Evolutionary conservation across 2,113 vertebrate species (phyloP).

Genomic region (Gracilinanus agilis): DNA sequence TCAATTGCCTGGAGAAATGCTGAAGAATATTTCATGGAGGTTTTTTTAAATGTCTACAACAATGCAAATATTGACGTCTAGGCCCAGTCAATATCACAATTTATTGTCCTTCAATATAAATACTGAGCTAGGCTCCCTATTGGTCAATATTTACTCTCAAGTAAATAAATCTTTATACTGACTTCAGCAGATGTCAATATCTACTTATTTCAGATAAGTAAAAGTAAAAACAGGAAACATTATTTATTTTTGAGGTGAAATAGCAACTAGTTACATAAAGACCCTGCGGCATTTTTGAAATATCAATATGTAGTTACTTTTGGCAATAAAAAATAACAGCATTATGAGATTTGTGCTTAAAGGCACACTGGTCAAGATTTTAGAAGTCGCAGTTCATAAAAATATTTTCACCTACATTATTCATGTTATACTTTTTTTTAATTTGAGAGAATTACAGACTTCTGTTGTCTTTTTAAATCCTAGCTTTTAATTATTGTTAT

Average conservation of each 20-base stretch:
- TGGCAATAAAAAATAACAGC: slow-evolving; percentile 84
- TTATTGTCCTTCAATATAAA: slow-evolving; percentile 89
- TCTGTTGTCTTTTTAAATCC: slow-evolving; percentile 47
- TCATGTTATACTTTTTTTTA: slow-evolving; percentile 65
- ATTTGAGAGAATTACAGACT: slow-evolving; percentile 45
- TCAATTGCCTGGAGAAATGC: slow-evolving; percentile 44
- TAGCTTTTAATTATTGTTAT: slow-evolving; percentile 61
- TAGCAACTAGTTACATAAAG: slow-evolving; percentile 87
- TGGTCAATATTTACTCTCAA: slow-evolving; percentile 87
- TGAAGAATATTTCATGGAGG: slow-evolving; percentile 84
- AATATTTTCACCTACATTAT: slow-evolving; percentile 64
- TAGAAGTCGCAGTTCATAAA: slow-evolving; percentile 71
- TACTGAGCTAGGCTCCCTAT: slow-evolving; percentile 85
- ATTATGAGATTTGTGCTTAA: slow-evolving; percentile 65
- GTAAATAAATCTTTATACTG: slow-evolving; percentile 90
- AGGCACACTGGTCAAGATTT: slow-evolving; percentile 61
- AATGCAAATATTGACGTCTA: slow-evolving; percentile 87
- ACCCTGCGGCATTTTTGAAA: slow-evolving; percentile 81
- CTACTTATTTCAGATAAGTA: slow-evolving; percentile 87
- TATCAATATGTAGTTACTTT: slow-evolving; percentile 85
- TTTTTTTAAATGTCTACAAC: slow-evolving; percentile 88
- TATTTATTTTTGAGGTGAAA: slow-evolving; percentile 88
- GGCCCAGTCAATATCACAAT: slow-evolving; percentile 85
- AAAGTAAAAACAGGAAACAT: slow-evolving; percentile 85
- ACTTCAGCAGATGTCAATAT: slow-evolving; percentile 84